A percentile compares a stretch with the other conserved stretches of the same genome.
Conservation (phyloP, 2,113 vertebrate genomes). For the Nansenia antarctica region DNA sequence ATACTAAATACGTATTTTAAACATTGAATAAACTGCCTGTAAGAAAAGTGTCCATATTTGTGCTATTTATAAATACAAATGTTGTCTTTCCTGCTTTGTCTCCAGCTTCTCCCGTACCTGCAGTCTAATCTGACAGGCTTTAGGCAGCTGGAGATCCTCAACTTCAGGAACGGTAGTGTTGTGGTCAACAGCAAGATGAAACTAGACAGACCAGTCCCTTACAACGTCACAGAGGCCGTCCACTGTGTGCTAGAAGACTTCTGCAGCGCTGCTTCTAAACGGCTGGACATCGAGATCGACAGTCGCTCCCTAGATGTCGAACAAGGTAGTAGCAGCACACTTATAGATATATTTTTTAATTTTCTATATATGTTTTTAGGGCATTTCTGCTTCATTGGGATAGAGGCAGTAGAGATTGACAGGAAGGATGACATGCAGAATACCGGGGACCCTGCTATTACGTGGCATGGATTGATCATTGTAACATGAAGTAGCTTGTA, state of each 20-base stretch:
- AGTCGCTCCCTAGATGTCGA: conserved; percentile 86
- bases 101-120: conserved; percentile 90
- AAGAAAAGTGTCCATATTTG: not conserved
- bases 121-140: conserved; percentile 91
- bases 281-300: conserved; percentile 86
- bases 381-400: too few relatives aligned
- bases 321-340: too few relatives aligned
- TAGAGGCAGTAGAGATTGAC: too few relatives aligned
- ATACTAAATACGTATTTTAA: too few relatives aligned
- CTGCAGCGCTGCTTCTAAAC: conserved; percentile 80
- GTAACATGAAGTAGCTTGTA: not conserved
- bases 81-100: conserved; percentile 17
- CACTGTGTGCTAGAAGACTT: conserved; percentile 86
- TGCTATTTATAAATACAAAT: not conserved
- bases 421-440: too few relatives aligned
- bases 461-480: too few relatives aligned
- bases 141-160: conserved; percentile 92
- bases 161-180: conserved; percentile 91
- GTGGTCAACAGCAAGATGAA: conserved; percentile 92
- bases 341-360: too few relatives aligned
- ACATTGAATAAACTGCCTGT: too few relatives aligned
- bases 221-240: conserved; percentile 86
- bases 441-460: too few relatives aligned
- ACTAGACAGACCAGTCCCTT: conserved; percentile 83
- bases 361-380: too few relatives aligned